Evolutionary conservation across 2,113 vertebrate species (phyloP).

Genomic region (Parotia lawesii): DNA sequence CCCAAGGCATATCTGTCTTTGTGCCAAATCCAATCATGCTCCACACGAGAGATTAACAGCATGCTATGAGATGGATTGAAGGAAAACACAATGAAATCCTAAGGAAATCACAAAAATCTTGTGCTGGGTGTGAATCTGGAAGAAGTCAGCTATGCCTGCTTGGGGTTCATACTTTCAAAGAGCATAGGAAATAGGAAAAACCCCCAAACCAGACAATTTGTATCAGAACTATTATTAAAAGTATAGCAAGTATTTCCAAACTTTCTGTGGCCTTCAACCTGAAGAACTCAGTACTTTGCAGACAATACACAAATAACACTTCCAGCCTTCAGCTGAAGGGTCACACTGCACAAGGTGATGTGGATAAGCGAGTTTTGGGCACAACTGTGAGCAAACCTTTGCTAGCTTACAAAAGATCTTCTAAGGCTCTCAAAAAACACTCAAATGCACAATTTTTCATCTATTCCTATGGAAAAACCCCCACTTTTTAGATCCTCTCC

Average conservation of each 20-base stretch:
- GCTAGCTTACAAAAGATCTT: background rate
- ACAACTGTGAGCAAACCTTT: background rate
- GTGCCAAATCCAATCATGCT: background rate
- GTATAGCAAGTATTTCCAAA: background rate
- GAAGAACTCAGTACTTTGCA: background rate
- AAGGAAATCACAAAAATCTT: background rate
- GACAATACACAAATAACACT: background rate
- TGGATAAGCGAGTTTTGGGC: background rate
- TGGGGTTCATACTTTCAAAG: background rate
- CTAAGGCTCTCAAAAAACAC: background rate
- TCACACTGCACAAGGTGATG: background rate
- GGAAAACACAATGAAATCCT: background rate
- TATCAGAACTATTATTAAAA: background rate
- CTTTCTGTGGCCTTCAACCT: background rate
- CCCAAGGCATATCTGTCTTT: background rate
- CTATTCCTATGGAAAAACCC: accelerated
- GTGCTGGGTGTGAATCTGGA: background rate
- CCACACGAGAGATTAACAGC: background rate
- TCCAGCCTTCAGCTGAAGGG: background rate
- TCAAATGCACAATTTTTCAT: background rate
- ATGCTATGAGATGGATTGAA: background rate
- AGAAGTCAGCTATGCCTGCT: background rate
- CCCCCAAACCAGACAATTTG: accelerated
- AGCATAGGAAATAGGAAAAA: background rate
- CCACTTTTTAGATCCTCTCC: background rate